Conservation (phyloP, 2,888 invertebrate species). For the Melipona bicolor region DNA sequence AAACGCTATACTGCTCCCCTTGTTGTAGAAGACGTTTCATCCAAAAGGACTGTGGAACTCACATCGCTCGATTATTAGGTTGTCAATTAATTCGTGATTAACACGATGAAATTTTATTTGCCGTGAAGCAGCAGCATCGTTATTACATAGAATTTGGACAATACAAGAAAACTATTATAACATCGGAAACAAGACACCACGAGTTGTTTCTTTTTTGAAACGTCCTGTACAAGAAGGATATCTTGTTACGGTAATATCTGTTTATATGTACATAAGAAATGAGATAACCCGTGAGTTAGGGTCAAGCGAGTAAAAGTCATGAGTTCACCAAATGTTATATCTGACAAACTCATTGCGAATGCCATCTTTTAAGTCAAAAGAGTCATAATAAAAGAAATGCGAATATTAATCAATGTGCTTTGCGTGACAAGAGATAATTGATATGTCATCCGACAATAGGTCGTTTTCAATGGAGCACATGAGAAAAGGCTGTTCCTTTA, state of each 20-base stretch:
- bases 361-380: constrained; percentile 56
- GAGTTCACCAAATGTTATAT: constrained; percentile 75
- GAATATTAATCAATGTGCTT: constrained; percentile 58
- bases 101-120: neutral
- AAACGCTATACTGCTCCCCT: constrained; percentile 44
- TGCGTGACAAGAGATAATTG: constrained; percentile 51
- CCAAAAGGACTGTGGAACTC: constrained; percentile 21
- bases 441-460: constrained; percentile 37
- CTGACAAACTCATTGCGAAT: constrained; percentile 65
- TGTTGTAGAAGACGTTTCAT: constrained; percentile 68
- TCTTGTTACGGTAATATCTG: constrained; percentile 77
- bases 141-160: neutral
- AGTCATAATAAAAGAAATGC: constrained; percentile 67
- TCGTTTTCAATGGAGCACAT: constrained; percentile 28
- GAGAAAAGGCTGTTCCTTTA: constrained; percentile 49
- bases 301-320: constrained; percentile 75
- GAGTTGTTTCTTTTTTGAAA: constrained; percentile 41
- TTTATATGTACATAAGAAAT: constrained; percentile 79
- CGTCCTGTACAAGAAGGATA: constrained; percentile 66
- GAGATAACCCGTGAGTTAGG: constrained; percentile 71
- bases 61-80: neutral
- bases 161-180: too few relatives aligned
- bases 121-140: neutral
- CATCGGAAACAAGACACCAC: neutral
- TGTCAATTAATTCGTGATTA: neutral